These are phyloP conservation scores for Cladorhizidae sp. DNA, from an alignment of 37 sponge, comb jelly and placozoan genomes.

Conservation along the genomic window DNA sequence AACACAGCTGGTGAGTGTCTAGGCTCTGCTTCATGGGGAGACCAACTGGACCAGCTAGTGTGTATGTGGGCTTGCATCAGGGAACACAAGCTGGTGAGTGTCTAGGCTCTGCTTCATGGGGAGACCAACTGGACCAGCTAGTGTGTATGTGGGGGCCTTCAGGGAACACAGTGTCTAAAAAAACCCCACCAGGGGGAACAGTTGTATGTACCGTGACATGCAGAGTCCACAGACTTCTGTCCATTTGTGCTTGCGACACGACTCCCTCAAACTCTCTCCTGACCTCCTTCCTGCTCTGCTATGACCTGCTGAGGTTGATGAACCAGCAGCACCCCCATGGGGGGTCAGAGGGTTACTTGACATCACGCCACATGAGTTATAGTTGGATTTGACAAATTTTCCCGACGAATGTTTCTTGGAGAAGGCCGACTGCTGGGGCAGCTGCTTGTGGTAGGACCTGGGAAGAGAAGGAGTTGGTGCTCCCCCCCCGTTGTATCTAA, in stretches of 20 bases:
- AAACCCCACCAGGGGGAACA: background rate
- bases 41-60: no score
- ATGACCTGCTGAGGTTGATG: background rate
- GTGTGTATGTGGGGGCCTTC: no score
- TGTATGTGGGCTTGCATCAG: no score
- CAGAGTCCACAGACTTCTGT: constrained; percentile 75
- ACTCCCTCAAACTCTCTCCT: background rate
- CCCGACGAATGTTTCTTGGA: no score
- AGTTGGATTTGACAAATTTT: no score
- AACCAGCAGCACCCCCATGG: background rate
- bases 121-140: no score
- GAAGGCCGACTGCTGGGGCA: constrained; percentile 16
- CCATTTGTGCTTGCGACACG: constrained; percentile 38
- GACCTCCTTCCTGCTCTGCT: constrained; percentile 8
- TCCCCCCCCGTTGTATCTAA: background rate
- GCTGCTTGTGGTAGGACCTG: constrained; percentile 21
- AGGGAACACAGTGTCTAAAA: no score
- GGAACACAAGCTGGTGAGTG: no score
- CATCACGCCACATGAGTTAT: no score
- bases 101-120: no score
- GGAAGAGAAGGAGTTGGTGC: constrained; percentile 14
- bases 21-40: no score
- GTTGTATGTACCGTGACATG: constrained; percentile 31
- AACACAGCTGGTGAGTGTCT: no score
- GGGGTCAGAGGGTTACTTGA: background rate